phyloP scores from a whole-genome alignment of 1,140 invertebrate genomes.

The Heliothis virescens region DNA sequence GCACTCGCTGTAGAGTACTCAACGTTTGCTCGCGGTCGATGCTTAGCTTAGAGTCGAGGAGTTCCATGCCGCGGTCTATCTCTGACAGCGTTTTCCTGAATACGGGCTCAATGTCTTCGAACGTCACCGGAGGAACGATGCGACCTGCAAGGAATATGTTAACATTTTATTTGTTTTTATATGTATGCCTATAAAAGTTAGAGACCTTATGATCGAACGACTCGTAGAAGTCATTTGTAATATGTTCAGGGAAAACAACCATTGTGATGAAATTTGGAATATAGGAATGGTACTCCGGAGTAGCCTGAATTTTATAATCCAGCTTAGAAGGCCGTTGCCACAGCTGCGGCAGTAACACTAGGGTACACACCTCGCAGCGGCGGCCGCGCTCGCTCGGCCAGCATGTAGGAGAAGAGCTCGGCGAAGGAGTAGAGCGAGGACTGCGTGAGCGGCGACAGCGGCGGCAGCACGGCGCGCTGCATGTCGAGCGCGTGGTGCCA shows the following conservation, averaged over 20 bases:
- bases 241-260: too few relatives aligned
- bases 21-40: constrained; percentile 90
- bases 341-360: too few relatives aligned
- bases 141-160: constrained; percentile 82
- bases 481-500: constrained; percentile 98
- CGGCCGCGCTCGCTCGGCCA: constrained; percentile 90
- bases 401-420: constrained; percentile 98
- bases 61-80: constrained; percentile 87
- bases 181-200: too few relatives aligned
- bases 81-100: constrained; percentile 92
- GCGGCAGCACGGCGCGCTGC: constrained; percentile 96
- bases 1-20: constrained; percentile 92
- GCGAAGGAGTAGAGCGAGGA: constrained; percentile 97
- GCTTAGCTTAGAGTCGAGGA: constrained; percentile 85
- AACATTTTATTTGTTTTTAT: too few relatives aligned
- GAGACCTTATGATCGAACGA: too few relatives aligned
- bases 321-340: too few relatives aligned
- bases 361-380: constrained; percentile 86
- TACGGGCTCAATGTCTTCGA: constrained; percentile 93
- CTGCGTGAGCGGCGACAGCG: constrained; percentile 97
- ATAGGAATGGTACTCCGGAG: too few relatives aligned
- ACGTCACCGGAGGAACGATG: constrained; percentile 92
- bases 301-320: too few relatives aligned
- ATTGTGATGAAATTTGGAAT: not conserved
- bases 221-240: too few relatives aligned